Base-by-base conservation (phyloP, 1,140 invertebrate species). In the Formica exsecta region DNA sequence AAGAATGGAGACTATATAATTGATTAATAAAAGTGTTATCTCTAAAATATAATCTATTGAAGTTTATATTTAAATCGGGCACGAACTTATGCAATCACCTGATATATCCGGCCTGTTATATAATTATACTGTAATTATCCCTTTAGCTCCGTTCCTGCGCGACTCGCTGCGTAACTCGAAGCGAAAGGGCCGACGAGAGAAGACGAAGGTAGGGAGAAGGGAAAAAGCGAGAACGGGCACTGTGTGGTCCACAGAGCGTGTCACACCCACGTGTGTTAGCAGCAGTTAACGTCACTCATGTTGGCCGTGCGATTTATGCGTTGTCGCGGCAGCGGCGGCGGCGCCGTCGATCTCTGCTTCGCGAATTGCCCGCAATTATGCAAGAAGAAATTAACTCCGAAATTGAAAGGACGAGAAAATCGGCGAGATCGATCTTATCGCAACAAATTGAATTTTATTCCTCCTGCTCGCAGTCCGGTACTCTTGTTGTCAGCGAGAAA, bases 231-330 rank as follows among this genome's bases (percentile, higher is more conserved):
- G 25, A 76, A 65, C 19, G 57, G 74, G 54, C 68, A 81, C 79
- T 73, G 79, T 80, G 76, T 81, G 79, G 79, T 81, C 79, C 79
- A 61, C 54, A 44, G 79, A 81, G 79, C 79, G 79, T 57, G 79
- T 81, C 79, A 81, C 79, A 81, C 66, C 66, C 66, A 73, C 66
- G 66, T 54, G 66, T 59, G 79, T 81, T 81, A 81, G 79, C 79
- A 44, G 79, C 79, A 81, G 79, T 81, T 81, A 81, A 81, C 79
- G 79, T 81, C 79, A 81, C 79, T 81, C 79, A 81, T 13, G 79
- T 81, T 68, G 79, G 29, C 79, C 66, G 29, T 44, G 38, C 66
- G 79, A 81, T 81, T 81, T 81, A 81, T 81, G 79, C 54, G 79
- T 54, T 81, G 65, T 71, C 77, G 77, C 65, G 61, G 64, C 64